phyloP scores from a whole-genome alignment of 2,888 invertebrate species.

The Brenthis hecate region DNA sequence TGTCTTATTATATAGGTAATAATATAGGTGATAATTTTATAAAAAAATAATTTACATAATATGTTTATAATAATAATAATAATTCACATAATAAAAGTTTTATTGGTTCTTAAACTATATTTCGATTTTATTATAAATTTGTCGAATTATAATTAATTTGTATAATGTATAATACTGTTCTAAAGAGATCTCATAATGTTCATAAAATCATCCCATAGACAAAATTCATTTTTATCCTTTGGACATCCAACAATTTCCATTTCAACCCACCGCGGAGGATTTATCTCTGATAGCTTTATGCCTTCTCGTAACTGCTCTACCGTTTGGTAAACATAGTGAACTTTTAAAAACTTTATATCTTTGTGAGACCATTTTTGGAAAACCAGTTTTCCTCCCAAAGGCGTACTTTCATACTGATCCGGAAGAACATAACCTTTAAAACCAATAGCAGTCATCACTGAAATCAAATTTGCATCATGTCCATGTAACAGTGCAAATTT shows the following conservation, averaged over 20 bases:
- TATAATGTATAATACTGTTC: neutral
- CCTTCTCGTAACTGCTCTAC: constrained; percentile 54
- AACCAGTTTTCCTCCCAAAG: constrained; percentile 67
- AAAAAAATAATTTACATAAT: too few species aligned
- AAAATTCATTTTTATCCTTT: constrained; percentile 52
- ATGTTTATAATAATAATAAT: too few species aligned
- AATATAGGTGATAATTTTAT: too few species aligned
- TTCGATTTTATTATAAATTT: too few species aligned
- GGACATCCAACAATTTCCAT: constrained; percentile 53
- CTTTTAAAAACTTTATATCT: constrained; percentile 54
- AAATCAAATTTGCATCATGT: constrained; percentile 65
- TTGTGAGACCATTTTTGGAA: constrained; percentile 65
- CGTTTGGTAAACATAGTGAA: constrained; percentile 61
- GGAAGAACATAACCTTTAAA: constrained; percentile 53
- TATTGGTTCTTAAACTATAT: too few species aligned
- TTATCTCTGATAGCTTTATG: constrained; percentile 44
- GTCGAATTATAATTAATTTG: too few species aligned
- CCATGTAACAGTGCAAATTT: constrained; percentile 60
- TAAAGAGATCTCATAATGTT: constrained; percentile 38
- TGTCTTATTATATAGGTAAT: too few species aligned
- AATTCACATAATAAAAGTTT: too few species aligned
- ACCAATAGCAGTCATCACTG: constrained; percentile 52
- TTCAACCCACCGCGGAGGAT: constrained; percentile 53
- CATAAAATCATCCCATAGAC: constrained; percentile 55
- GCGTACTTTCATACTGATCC: constrained; percentile 59